Conservation (phyloP, 2,888 invertebrate species). For the Nomada fucata region DNA sequence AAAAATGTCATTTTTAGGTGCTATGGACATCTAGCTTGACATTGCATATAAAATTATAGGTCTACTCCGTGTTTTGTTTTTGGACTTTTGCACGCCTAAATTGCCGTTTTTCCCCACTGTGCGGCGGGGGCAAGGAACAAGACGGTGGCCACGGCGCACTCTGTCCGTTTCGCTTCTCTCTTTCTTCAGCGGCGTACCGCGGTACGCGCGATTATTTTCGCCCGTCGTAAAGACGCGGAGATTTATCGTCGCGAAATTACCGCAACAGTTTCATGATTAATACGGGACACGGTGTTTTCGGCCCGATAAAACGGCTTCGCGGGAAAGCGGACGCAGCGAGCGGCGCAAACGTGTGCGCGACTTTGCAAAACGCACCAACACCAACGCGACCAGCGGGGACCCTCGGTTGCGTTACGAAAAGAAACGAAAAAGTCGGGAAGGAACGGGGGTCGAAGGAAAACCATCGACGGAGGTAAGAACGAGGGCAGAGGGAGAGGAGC, state of each 20-base stretch:
- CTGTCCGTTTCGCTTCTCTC: background rate
- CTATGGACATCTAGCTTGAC: no score
- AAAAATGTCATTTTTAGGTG: no score
- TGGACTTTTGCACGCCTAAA: no score
- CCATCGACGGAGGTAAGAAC: no score
- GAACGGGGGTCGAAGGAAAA: background rate
- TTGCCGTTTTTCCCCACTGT: no score
- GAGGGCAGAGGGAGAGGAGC: background rate
- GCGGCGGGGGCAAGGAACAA: slow-evolving; percentile 1
- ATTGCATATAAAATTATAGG: no score
- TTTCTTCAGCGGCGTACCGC: background rate
- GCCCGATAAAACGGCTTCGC: slow-evolving; percentile 15
- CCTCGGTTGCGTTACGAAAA: slow-evolving; percentile 39
- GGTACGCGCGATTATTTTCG: slow-evolving; percentile 40
- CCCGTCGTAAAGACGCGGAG: slow-evolving; percentile 18
- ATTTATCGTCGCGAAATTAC: slow-evolving; percentile 52
- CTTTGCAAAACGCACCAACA: slow-evolving; percentile 32
- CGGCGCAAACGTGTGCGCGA: slow-evolving; percentile 33
- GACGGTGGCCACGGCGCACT: background rate
- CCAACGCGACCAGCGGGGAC: slow-evolving; percentile 23
- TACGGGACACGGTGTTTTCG: slow-evolving; percentile 32
- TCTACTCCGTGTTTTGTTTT: no score
- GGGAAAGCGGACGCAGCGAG: slow-evolving; percentile 16
- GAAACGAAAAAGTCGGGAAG: background rate
- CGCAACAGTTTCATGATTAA: slow-evolving; percentile 50